Evolutionary conservation across 35 echinoderm and acorn worm genomes (phyloP), one percentile per base, ranked within the genome.

Genomic region (Holothuria glaberrima): DNA sequence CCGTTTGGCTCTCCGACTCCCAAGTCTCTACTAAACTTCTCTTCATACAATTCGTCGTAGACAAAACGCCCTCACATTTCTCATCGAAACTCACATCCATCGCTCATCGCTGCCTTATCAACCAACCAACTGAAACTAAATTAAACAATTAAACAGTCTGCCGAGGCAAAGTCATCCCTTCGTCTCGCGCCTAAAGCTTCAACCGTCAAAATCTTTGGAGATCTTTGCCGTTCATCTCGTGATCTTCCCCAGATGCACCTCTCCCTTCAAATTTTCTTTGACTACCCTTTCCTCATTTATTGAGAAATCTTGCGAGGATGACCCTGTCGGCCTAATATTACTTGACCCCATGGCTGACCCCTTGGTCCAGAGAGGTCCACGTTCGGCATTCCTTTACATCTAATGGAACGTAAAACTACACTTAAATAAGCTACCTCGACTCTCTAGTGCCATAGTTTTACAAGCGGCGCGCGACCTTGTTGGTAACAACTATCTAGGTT

Each of bases 101-200:
- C 74, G 20, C 22, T 78, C 44, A 78, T 56, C 74, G 50, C 38
- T 48, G 74, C 33, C 18, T 78, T 78, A 78, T 34, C 50, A 78
- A 21, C 74, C 10, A 29, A 21, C 74, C 56, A 61, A 61, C 31
- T 84, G 52, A 84, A 84, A 84, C 57, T 34, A 63, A 84, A 26
- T 57, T 61, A 84, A 84, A 84, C 54, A 84, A 84, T 61, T 84
- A 84, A 84, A 84, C 80, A 84, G 29, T 61, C 57, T 84, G 80
- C 16, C 80, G 61, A 2, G 80, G 59, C n/a, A 48, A 78, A 33
- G 28, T 14, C 57, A 78, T 78, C 54, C 57, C 6, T 33, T 27
- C 32, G 44, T 57, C 80, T 31, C 80, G 80, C 80, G 80, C 56
- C 80, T 28, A 84, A 84, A 61, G 6, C 21, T 38, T 33, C 80